A percentile compares a stretch with the other conserved stretches of the same genome.
Conservation (phyloP, 2,888 invertebrate species). For the Eurois occulta region DNA sequence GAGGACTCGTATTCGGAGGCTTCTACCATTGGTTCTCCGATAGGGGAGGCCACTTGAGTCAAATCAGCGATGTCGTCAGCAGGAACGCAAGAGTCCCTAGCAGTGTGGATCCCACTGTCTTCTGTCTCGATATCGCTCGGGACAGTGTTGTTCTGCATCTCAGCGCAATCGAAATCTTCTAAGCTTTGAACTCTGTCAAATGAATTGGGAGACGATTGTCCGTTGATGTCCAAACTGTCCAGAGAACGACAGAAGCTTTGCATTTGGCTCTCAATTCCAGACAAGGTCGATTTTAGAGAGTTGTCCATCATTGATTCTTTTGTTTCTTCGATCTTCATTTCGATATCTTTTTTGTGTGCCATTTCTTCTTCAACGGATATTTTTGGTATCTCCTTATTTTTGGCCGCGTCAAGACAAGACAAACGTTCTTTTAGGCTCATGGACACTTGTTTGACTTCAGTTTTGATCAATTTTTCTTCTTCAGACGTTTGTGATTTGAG, state of each 20-base stretch:
- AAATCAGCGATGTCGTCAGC: conserved; percentile 93
- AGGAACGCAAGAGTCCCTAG: conserved; percentile 94
- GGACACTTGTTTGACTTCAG: conserved; percentile 87
- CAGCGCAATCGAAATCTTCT: conserved; percentile 91
- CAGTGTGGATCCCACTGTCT: conserved; percentile 95
- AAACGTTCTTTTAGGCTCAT: conserved; percentile 90
- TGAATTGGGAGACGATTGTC: conserved; percentile 87
- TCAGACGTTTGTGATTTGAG: conserved; percentile 86
- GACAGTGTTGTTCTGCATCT: conserved; percentile 90
- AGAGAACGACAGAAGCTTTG: conserved; percentile 92
- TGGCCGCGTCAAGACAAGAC: conserved; percentile 88
- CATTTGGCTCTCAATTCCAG: conserved; percentile 90
- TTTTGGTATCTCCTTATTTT: conserved; percentile 87
- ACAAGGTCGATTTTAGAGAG: conserved; percentile 83
- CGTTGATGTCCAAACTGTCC: conserved; percentile 92
- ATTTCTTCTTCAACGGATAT: conserved; percentile 84
- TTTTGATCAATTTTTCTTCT: conserved; percentile 82
- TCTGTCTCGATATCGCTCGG: conserved; percentile 93
- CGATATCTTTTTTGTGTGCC: conserved; percentile 75
- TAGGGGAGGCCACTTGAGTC: conserved; percentile 87
- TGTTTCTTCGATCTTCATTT: conserved; percentile 73
- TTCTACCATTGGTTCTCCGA: conserved; percentile 86
- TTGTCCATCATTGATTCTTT: conserved; percentile 79
- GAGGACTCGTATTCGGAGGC: conserved; percentile 87
- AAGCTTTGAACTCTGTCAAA: conserved; percentile 92